phyloP scores from a whole-genome alignment of 2,797 vertebrate species.

The Rhinogobio ventralis region DNA sequence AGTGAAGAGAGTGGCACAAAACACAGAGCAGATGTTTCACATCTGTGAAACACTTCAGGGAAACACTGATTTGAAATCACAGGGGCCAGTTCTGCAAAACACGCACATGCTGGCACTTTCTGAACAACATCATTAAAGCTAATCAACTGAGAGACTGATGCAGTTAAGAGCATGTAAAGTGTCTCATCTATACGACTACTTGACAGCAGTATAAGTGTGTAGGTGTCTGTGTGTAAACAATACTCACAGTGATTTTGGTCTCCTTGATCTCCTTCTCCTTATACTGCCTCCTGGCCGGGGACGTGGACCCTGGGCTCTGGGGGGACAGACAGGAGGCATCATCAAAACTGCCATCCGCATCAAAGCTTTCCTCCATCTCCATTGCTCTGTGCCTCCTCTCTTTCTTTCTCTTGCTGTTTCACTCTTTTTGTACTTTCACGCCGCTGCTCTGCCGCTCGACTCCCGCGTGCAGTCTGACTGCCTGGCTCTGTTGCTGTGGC shows the following conservation, averaged over 20 bases:
- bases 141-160: background rate
- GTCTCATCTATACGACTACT: background rate
- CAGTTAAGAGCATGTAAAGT: background rate
- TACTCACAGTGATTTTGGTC: conserved; percentile 89
- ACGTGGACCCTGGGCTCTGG: conserved; percentile 89
- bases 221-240: background rate
- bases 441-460: conserved; percentile 55
- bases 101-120: conserved; percentile 2
- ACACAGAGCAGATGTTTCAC: conserved; percentile 54
- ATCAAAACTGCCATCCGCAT: conserved; percentile 89
- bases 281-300: conserved; percentile 87
- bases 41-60: conserved; percentile 52
- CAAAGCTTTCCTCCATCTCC: conserved; percentile 82
- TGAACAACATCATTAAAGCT: conserved; percentile 7
- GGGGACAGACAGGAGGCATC: conserved; percentile 84
- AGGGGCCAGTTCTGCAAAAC: conserved; percentile 9
- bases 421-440: conserved; percentile 54
- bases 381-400: conserved; percentile 66
- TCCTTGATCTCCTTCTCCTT: conserved; percentile 90
- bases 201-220: background rate
- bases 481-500: conserved; percentile 63
- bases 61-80: conserved; percentile 48
- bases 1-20: conserved; percentile 37
- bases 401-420: conserved; percentile 32
- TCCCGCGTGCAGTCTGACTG: conserved; percentile 60